Evolutionary conservation across 2,113 vertebrate genomes (phyloP).

Genomic region (Naja naja): DNA sequence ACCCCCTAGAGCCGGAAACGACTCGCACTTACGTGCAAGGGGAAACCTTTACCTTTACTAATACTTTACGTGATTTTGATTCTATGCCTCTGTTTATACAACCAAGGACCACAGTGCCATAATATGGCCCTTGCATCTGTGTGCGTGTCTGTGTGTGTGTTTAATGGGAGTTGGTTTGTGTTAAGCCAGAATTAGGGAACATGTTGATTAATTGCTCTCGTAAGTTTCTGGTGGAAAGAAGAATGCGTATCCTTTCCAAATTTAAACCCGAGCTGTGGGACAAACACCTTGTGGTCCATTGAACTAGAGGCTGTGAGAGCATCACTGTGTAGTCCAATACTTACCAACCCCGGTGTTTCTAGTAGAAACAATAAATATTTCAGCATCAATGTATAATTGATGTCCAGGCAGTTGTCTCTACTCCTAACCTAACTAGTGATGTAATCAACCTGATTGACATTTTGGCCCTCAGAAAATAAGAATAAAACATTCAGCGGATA

Average conservation of each 20-base stretch:
- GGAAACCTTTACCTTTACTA: no score
- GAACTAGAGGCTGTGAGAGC: conserved; percentile 51
- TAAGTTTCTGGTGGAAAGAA: not conserved
- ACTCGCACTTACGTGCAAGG: no score
- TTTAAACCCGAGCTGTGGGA: conserved; percentile 65
- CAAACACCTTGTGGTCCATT: conserved; percentile 59
- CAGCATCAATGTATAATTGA: conserved; percentile 73
- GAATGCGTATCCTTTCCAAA: conserved; percentile 21
- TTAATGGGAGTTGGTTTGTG: not conserved
- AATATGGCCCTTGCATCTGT: not conserved
- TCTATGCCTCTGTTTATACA: no score
- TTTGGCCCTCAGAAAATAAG: not conserved
- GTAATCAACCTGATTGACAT: conserved; percentile 10
- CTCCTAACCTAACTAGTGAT: conserved; percentile 36
- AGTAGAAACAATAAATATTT: conserved; percentile 78
- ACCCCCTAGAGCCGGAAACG: no score
- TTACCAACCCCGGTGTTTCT: conserved; percentile 47
- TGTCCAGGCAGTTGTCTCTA: conserved; percentile 34
- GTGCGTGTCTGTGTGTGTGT: not conserved
- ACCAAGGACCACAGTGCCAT: not conserved
- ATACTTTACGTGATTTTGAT: no score
- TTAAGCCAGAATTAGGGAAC: not conserved
- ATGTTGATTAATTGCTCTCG: not conserved
- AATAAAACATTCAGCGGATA: not conserved
- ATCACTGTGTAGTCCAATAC: conserved; percentile 67